Evolutionary conservation across 2,797 vertebrate genomes (phyloP), one percentile per base, ranked within the genome.

Genomic region (Poeciliopsis paucimaculata): DNA sequence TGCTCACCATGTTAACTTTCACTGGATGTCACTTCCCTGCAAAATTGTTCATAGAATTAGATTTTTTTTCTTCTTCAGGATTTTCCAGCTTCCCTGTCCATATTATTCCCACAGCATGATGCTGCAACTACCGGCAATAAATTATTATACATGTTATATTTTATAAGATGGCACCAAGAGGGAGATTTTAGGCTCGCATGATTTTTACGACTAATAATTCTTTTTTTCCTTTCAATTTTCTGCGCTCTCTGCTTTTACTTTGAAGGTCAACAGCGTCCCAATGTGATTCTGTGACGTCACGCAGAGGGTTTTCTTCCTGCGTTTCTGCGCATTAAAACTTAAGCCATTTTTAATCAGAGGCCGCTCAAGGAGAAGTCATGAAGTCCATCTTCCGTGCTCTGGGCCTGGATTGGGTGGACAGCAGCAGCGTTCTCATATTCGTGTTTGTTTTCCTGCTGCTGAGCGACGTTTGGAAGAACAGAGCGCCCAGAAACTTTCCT

Each of bases 401-500:
- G 0, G 77, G 47, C 34, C 51, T 91, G 51, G 86, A 84, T 43
- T 95, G 93, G 87, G 2, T 95, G 2, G 95, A 94, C 0, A 0
- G 55, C 31, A 0, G 4, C 46, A 90, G 71, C 34, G 0, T 94
- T 28, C 55, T 95, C 68, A 41, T 94, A 70, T 85, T 94, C 81
- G 11, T 94, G 9, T 85, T 85, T 11, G 68, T 62, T 0, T 88
- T 92, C 72, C 78, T 96, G 76, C 64, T 96, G 47, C 5, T 95
- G 45, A 34, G 84, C 66, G 91, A 96, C 79, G 41, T 93, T 53
- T 7, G 89, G 77, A 95, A 73, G 78, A 92, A 95, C 81, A 91
- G 88, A 64, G 72, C 31, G 0, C 95, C 95, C 0, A 78, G 71
- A 64, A 91, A 95, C 82, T 96, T 95, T 76, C 96, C 96, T 47